Evolutionary conservation across 2,113 vertebrate species (phyloP).

Genomic region (Scalopus aquaticus): DNA sequence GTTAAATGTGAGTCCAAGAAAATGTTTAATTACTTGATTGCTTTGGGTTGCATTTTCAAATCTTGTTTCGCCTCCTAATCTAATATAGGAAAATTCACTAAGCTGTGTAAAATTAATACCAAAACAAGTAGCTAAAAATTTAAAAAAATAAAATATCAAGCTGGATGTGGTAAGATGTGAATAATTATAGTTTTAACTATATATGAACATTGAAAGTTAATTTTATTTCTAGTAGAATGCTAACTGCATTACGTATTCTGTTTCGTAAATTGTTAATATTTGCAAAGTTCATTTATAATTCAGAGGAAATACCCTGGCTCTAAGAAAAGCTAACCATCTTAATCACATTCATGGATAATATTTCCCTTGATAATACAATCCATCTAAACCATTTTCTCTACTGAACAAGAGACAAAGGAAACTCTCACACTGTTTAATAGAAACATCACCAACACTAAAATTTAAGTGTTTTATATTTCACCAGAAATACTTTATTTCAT

Average conservation of each 20-base stretch:
- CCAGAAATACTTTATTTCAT: conserved; percentile 32
- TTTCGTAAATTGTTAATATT: conserved; percentile 21
- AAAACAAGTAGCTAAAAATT: conserved; percentile 6
- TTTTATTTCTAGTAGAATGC: conserved; percentile 4
- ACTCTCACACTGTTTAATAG: not conserved
- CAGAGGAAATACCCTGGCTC: not conserved
- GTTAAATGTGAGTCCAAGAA: not conserved
- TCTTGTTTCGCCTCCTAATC: not conserved
- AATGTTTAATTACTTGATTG: not conserved
- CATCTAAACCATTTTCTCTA: conserved; percentile 4
- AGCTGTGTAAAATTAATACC: not conserved
- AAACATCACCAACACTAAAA: not conserved
- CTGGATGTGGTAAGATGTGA: conserved; percentile 17
- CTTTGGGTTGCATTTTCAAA: not conserved
- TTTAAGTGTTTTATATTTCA: conserved; percentile 13
- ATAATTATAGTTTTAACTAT: not conserved
- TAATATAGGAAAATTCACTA: conserved; percentile 12
- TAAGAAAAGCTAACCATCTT: conserved; percentile 15
- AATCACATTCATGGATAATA: not conserved
- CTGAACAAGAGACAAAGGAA: not conserved
- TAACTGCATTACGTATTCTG: not conserved
- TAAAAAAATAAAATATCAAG: not conserved
- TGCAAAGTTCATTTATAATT: conserved; percentile 5
- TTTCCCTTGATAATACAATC: not conserved
- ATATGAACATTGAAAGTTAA: conserved; percentile 22